phyloP scores from a whole-genome alignment of 2,888 invertebrate species.

The Nomada ruficornis region DNA sequence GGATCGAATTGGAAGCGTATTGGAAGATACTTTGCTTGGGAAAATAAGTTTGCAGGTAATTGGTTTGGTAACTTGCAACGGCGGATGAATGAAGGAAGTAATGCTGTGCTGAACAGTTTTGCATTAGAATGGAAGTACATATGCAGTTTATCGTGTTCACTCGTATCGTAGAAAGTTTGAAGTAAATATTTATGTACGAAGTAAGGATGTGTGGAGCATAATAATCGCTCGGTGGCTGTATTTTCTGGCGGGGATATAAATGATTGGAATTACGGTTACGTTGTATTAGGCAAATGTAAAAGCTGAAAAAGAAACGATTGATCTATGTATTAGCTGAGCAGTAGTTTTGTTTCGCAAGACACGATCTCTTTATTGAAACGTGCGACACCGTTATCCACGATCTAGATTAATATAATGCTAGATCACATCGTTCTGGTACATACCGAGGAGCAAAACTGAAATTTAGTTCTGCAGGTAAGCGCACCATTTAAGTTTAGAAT shows the following conservation, averaged over 20 bases:
- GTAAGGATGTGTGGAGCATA: background rate
- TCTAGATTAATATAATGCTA: constrained; percentile 27
- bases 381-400: constrained; percentile 28
- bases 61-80: background rate
- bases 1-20: background rate
- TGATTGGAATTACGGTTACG: background rate
- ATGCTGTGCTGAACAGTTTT: background rate
- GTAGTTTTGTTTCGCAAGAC: background rate
- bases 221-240: background rate
- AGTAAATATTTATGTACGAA: background rate
- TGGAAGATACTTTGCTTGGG: background rate
- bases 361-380: constrained; percentile 36
- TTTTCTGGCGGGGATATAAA: background rate
- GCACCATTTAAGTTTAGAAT: constrained; percentile 36
- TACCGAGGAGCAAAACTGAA: constrained; percentile 16
- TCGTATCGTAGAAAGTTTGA: background rate
- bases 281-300: background rate
- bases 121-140: background rate
- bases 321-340: too few species aligned
- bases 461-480: constrained; percentile 28
- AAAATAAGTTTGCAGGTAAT: background rate
- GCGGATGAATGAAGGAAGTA: constrained; percentile 2
- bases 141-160: background rate
- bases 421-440: constrained; percentile 3
- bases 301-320: background rate